Conservation (phyloP, 2,113 vertebrate genomes). For the Ceratotherium simum region DNA sequence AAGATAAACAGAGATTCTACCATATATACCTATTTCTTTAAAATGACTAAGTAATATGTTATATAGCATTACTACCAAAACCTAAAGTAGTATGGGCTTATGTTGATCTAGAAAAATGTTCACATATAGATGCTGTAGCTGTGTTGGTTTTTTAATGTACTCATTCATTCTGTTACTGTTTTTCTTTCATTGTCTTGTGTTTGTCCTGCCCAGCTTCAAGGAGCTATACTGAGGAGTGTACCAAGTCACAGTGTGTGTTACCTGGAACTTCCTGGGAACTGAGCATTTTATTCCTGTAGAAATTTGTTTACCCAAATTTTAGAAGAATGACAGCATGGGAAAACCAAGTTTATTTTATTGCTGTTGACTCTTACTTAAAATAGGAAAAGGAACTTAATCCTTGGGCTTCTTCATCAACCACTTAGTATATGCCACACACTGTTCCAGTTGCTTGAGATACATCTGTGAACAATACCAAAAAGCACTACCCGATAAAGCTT, state of each 20-base stretch:
- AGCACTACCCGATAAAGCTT: not conserved
- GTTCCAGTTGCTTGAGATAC: not conserved
- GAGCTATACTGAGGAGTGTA: not conserved
- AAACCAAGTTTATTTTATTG: constrained; percentile 58
- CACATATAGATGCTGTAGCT: not conserved
- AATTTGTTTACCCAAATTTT: constrained; percentile 50
- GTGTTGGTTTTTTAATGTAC: not conserved
- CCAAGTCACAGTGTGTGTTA: constrained; percentile 17
- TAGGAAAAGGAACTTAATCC: constrained; percentile 57
- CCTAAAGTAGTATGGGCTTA: not conserved
- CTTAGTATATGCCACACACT: not conserved
- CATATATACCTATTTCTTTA: not conserved
- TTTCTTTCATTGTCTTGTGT: constrained; percentile 38
- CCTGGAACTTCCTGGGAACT: not conserved
- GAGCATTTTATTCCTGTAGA: constrained; percentile 43
- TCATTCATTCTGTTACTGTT: not conserved
- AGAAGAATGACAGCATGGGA: constrained; percentile 31
- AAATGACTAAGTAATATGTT: not conserved
- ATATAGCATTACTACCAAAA: not conserved
- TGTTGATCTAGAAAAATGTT: constrained; percentile 17
- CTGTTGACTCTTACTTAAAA: constrained; percentile 48
- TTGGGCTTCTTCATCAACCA: constrained; percentile 8
- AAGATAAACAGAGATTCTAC: constrained; percentile 26
- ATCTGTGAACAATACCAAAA: constrained; percentile 40
- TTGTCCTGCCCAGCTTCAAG: constrained; percentile 12